A percentile compares a stretch with the other conserved stretches of the same genome.
Conservation (phyloP, 2,888 invertebrate species). For the Nymphalis urticae region DNA sequence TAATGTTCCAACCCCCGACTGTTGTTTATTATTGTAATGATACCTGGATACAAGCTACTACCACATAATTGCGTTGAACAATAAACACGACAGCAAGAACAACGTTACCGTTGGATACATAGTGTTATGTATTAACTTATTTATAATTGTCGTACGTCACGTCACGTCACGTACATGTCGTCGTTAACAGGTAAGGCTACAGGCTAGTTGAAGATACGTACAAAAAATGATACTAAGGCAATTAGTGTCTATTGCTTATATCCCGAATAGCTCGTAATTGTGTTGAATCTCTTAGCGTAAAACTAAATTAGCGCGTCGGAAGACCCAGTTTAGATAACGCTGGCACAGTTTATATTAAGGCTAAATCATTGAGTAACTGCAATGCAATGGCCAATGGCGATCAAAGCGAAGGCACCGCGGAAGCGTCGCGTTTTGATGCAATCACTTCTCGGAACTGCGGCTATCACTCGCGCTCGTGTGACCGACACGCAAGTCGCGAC, state of each 20-base stretch:
- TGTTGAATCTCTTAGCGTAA: slow-evolving; percentile 23
- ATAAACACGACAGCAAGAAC: too few species aligned
- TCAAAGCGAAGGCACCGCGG: slow-evolving; percentile 43
- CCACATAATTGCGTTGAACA: too few species aligned
- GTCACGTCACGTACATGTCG: too few species aligned
- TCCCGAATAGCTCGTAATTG: slow-evolving; percentile 8
- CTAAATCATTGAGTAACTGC: slow-evolving; percentile 35
- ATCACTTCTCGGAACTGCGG: slow-evolving; percentile 63
- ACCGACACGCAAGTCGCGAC: slow-evolving; percentile 40
- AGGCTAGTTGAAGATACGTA: background rate
- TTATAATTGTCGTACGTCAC: too few species aligned
- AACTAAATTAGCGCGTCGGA: slow-evolving; percentile 29
- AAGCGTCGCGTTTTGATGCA: slow-evolving; percentile 58
- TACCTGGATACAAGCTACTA: too few species aligned
- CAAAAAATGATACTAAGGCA: background rate
- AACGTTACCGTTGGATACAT: too few species aligned
- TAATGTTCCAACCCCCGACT: too few species aligned
- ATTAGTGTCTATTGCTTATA: background rate
- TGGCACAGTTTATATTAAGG: slow-evolving; percentile 34
- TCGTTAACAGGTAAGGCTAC: background rate
- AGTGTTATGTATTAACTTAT: too few species aligned
- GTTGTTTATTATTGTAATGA: too few species aligned
- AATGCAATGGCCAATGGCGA: slow-evolving; percentile 29
- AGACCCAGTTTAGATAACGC: slow-evolving; percentile 34
- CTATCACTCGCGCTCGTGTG: slow-evolving; percentile 50